Evolutionary conservation across 1,140 invertebrate genomes (phyloP).

Genomic region (Neodiprion fabricii): DNA sequence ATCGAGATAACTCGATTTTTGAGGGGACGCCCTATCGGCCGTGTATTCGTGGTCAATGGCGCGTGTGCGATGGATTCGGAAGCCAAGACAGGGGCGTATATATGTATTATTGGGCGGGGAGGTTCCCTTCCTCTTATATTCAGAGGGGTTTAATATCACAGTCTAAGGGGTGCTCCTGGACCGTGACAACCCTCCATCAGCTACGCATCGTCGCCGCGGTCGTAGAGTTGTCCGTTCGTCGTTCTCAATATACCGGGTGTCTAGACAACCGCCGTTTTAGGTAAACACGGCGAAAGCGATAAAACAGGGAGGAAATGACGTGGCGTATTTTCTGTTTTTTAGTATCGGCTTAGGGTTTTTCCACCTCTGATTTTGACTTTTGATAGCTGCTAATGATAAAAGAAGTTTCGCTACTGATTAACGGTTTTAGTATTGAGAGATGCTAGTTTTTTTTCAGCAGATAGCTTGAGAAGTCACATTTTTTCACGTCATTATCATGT

Average conservation of each 20-base stretch:
- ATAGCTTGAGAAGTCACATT: too few relatives aligned
- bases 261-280: background rate
- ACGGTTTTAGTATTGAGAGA: too few relatives aligned
- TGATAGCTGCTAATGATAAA: too few relatives aligned
- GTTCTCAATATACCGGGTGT: background rate
- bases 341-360: too few relatives aligned
- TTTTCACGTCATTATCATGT: too few relatives aligned
- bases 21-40: conserved; percentile 49
- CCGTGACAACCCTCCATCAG: conserved; percentile 6
- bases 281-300: too few relatives aligned
- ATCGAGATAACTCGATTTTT: conserved; percentile 59
- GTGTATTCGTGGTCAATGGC: conserved; percentile 59
- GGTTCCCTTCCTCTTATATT: background rate
- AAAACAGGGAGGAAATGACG: too few relatives aligned
- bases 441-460: too few relatives aligned
- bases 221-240: background rate
- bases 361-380: too few relatives aligned
- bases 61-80: conserved; percentile 59
- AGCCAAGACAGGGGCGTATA: conserved; percentile 32
- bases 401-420: too few relatives aligned
- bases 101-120: conserved; percentile 1
- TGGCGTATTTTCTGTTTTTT: too few relatives aligned
- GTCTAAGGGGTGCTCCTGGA: conserved; percentile 4
- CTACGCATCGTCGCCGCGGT: conserved; percentile 3
- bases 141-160: conserved; percentile 5